phyloP scores from a whole-genome alignment of 1,140 invertebrate species.

The Polyergus mexicanus region DNA sequence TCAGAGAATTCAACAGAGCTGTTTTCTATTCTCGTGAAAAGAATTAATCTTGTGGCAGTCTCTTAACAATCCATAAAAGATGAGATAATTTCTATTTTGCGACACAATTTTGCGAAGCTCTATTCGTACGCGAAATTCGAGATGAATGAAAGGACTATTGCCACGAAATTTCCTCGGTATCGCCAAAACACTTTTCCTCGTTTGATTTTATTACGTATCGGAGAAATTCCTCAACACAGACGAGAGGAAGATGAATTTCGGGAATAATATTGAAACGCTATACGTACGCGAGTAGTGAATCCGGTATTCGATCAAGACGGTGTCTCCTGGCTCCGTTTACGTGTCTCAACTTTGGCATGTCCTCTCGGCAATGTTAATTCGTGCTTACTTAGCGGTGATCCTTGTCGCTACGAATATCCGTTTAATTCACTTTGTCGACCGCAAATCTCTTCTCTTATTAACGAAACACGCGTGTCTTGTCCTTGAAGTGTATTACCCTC shows the following conservation, averaged over 20 bases:
- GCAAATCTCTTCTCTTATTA: slow-evolving; percentile 17
- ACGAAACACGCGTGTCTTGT: neutral
- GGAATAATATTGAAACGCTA: slow-evolving; percentile 18
- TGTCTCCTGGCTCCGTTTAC: neutral
- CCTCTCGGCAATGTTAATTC: slow-evolving; percentile 48
- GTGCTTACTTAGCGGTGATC: slow-evolving; percentile 38
- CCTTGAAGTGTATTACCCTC: neutral
- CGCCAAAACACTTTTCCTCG: neutral
- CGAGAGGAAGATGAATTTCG: slow-evolving; percentile 17
- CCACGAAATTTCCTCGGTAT: neutral
- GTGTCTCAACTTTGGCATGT: slow-evolving; percentile 43
- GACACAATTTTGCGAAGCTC: neutral
- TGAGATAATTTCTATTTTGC: neutral
- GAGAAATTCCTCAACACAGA: neutral
- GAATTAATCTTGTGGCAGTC: neutral
- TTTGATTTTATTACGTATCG: neutral
- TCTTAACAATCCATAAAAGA: neutral
- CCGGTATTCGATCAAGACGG: slow-evolving; percentile 40
- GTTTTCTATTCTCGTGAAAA: neutral
- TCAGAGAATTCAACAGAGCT: neutral
- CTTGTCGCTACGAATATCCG: slow-evolving; percentile 39
- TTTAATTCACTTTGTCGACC: slow-evolving; percentile 56
- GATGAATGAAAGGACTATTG: neutral
- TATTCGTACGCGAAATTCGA: neutral
- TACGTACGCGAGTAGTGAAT: slow-evolving; percentile 1